These are phyloP conservation scores for Otis tarda DNA, from an alignment of 2,113 vertebrate species.

Conservation along the genomic window DNA sequence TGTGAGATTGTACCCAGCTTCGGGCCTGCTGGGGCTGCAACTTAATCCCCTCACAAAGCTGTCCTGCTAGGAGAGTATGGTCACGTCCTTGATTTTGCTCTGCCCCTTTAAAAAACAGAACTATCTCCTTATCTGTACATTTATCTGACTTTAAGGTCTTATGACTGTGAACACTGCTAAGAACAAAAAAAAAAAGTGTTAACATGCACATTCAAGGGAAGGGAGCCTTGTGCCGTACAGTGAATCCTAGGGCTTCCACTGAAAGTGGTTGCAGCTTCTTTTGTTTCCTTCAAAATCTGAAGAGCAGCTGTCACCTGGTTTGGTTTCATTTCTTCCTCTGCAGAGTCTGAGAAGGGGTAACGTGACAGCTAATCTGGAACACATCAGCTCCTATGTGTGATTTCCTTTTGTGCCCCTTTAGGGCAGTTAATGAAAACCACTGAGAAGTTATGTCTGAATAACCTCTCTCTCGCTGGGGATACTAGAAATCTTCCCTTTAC, in stretches of 20 bases:
- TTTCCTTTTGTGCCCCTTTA: background rate
- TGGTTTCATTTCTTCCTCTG: background rate
- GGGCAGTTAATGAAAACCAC: background rate
- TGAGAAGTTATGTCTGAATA: background rate
- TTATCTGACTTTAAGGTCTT: background rate
- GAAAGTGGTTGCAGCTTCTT: background rate
- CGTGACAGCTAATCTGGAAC: background rate
- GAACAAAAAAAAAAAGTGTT: background rate
- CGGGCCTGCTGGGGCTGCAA: background rate
- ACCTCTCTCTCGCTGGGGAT: background rate
- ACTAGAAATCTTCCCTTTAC: background rate
- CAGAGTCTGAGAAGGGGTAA: background rate
- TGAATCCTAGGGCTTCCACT: background rate
- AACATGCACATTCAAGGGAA: background rate
- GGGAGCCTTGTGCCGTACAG: background rate
- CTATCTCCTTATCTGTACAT: background rate
- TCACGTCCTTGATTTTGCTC: background rate
- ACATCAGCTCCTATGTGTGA: background rate
- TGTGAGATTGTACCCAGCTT: background rate
- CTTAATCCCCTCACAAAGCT: background rate
- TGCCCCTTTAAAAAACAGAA: background rate
- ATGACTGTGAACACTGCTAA: background rate
- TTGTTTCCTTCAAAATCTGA: background rate
- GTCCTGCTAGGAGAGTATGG: rapidly evolving
- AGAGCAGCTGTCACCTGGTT: background rate